Evolutionary conservation across 2,888 invertebrate species (phyloP), one percentile per base, ranked within the genome.

Genomic region (Digitonthophagus gazella): DNA sequence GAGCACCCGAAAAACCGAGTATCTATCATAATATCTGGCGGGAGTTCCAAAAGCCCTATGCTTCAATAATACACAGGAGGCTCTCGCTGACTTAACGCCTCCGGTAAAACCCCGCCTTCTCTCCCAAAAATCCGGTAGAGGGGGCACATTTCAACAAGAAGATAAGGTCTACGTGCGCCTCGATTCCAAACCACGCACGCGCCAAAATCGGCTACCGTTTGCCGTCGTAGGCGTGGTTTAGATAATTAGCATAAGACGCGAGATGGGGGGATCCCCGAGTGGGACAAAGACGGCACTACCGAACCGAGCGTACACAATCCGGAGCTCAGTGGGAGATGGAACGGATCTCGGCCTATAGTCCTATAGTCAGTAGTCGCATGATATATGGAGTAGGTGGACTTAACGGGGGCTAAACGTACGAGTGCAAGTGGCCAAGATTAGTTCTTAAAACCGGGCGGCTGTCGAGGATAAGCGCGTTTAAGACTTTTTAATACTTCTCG

Each of bases 401-500:
- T 61, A 61, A 19, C 16, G 89, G 86, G 81, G 87, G 88, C 89
- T 89, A 89, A 89, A 88, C 89, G 88, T 87, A 18, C n/a, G 88
- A 84, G 88, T 89, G 89, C 88, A 88, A 89, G 89, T 89, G 89
- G 88, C 86, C 88, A 87, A 89, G 89, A 89, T 89, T 89, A 89
- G 87, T 87, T 80, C 79, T 80, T 80, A 80, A 86, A 86, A 87
- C 87, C 87, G 86, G 86, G 86, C 86, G 86, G 86, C 83, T 84
- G 74, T 61, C 56, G 61, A 74, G 76, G 77, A 85, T 88, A 89
- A 89, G 88, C 88, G 86, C 87, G 20, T 18, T 88, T 89, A 89
- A 89, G 88, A 88, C 88, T 88, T 89, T 84, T 88, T 88, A 89
- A 89, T 89, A 89, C 89, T 88, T 88, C 87, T 87, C n/a, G 83